These are phyloP conservation scores for Latrodectus hesperus DNA, from an alignment of 2,888 invertebrate species.

Conservation along the genomic window DNA sequence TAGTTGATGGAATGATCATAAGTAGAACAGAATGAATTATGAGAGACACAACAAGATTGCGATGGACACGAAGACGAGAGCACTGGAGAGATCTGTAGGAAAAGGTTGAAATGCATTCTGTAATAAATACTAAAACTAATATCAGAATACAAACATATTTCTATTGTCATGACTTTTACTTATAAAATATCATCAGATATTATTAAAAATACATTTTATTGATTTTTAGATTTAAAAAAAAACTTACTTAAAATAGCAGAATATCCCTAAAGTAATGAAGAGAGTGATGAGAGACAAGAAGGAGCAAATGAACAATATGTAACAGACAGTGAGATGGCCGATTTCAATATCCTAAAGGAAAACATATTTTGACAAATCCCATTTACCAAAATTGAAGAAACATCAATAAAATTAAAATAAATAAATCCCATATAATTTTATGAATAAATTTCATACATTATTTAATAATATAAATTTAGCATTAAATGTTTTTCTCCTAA, in stretches of 20 bases:
- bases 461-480: not conserved
- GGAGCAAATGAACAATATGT: constrained; percentile 76
- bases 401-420: too few relatives aligned
- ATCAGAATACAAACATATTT: not conserved
- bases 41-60: constrained; percentile 75
- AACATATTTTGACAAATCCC: not conserved
- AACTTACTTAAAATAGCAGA: constrained; percentile 76
- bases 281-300: constrained; percentile 75
- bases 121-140: not conserved
- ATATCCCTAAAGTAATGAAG: constrained; percentile 75
- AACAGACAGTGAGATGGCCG: constrained; percentile 73
- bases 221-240: not conserved
- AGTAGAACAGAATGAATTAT: constrained; percentile 72
- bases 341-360: constrained; percentile 33
- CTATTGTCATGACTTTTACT: not conserved
- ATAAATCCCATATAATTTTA: too few relatives aligned
- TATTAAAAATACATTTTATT: not conserved
- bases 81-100: constrained; percentile 75
- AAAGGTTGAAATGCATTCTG: not conserved
- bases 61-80: constrained; percentile 75
- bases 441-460: too few relatives aligned
- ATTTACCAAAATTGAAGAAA: not conserved
- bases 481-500: not conserved
- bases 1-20: constrained; percentile 64
- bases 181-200: not conserved